Conservation (phyloP, 2,797 vertebrate genomes). For the Antrozous pallidus region DNA sequence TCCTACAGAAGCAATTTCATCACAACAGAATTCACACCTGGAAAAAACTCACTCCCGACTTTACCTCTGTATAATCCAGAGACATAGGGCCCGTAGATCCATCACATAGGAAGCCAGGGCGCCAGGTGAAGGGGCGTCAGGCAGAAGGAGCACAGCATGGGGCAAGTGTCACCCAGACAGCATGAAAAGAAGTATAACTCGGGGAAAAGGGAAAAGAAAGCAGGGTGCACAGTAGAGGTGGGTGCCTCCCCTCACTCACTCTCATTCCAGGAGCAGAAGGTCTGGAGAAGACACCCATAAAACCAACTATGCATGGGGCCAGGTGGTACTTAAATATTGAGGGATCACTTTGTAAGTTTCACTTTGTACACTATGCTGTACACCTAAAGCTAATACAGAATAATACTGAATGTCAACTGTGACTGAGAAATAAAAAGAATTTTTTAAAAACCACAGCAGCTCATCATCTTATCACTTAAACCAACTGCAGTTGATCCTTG, state of each 20-base stretch:
- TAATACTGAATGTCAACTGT: neutral
- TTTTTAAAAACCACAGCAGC: neutral
- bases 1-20: conserved; percentile 48
- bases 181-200: neutral
- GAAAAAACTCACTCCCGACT: neutral
- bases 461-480: neutral
- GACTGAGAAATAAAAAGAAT: neutral
- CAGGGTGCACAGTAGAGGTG: neutral
- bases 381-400: neutral
- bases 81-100: conserved; percentile 8
- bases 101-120: conserved; percentile 8
- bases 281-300: neutral
- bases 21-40: conserved; percentile 53
- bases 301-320: neutral
- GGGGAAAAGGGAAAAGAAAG: neutral
- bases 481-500: neutral
- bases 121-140: neutral
- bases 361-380: neutral
- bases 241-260: neutral
- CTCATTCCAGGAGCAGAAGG: neutral
- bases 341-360: neutral
- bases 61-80: conserved; percentile 31
- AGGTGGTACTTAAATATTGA: neutral
- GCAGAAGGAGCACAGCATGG: conserved; percentile 29
- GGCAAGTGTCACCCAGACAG: neutral